Conservation (phyloP, 2,113 vertebrate genomes). For the Planiliza haematocheilus region DNA sequence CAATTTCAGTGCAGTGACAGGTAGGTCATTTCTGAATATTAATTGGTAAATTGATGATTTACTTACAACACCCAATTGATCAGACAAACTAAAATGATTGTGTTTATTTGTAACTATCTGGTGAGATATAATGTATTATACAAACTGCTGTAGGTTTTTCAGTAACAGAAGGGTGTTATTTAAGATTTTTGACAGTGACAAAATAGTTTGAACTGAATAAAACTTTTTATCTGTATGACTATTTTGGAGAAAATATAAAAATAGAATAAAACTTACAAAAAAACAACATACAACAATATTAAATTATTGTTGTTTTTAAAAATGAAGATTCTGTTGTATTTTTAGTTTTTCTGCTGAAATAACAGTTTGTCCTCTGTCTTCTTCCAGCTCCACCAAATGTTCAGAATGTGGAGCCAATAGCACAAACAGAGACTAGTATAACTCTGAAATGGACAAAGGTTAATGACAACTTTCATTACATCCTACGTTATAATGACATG, state of each 20-base stretch:
- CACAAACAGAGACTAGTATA: slow-evolving; percentile 15
- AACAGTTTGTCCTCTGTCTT: too few species aligned
- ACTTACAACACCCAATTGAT: too few species aligned
- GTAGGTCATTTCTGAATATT: slow-evolving; percentile 8
- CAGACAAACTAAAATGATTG: too few species aligned
- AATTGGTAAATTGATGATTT: neutral
- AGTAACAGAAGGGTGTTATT: too few species aligned
- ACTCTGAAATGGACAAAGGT: slow-evolving; percentile 43
- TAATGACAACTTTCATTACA: neutral
- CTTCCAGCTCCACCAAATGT: neutral
- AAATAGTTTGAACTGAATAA: slow-evolving; percentile 1
- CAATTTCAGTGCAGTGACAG: neutral
- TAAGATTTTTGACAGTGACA: neutral
- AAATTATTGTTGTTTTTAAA: too few species aligned
- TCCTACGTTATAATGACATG: neutral
- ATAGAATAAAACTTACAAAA: too few species aligned
- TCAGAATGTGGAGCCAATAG: neutral
- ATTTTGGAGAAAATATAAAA: neutral
- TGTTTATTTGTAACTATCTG: too few species aligned
- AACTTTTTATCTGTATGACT: neutral
- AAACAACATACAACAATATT: too few species aligned
- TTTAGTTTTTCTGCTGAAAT: too few species aligned
- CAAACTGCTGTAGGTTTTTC: too few species aligned
- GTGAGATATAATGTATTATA: too few species aligned
- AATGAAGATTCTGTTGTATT: too few species aligned